These are phyloP conservation scores for Macrostomum lignano DNA, from an alignment of 1,140 invertebrate genomes.

Conservation along the genomic window DNA sequence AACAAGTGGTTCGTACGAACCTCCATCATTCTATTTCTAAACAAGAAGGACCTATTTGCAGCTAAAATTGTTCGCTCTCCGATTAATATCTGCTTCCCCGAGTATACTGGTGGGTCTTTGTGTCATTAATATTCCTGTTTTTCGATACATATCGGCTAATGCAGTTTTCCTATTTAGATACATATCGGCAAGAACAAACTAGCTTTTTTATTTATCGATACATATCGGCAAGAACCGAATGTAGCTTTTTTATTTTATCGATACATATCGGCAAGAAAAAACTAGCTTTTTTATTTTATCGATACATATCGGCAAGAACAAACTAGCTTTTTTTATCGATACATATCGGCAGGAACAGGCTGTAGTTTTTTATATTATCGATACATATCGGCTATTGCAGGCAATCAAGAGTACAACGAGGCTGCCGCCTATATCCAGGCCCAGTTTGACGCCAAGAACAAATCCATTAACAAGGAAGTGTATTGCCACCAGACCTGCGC, in stretches of 20 bases:
- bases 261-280: not conserved
- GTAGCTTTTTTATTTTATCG: not conserved
- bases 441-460: slow-evolving; percentile 98
- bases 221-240: not conserved
- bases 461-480: slow-evolving; percentile 86
- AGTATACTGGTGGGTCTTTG: not conserved
- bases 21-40: slow-evolving; percentile 90
- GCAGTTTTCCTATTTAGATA: not conserved
- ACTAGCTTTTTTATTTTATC: not conserved
- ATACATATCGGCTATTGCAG: slow-evolving; percentile 18
- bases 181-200: not conserved
- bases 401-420: slow-evolving; percentile 85
- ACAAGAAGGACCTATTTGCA: slow-evolving; percentile 86
- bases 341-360: not conserved
- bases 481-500: too few relatives aligned
- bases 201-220: not conserved
- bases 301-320: not conserved
- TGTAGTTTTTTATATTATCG: not conserved
- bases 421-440: slow-evolving; percentile 92
- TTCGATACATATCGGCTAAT: not conserved
- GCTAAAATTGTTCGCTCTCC: not conserved
- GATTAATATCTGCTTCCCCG: slow-evolving; percentile 1
- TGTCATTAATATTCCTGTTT: not conserved
- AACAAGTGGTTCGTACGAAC: slow-evolving; percentile 99
- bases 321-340: not conserved